Evolutionary conservation across 2,888 invertebrate genomes (phyloP), one percentile per base, ranked within the genome.

Genomic region (Agriotes lineatus): DNA sequence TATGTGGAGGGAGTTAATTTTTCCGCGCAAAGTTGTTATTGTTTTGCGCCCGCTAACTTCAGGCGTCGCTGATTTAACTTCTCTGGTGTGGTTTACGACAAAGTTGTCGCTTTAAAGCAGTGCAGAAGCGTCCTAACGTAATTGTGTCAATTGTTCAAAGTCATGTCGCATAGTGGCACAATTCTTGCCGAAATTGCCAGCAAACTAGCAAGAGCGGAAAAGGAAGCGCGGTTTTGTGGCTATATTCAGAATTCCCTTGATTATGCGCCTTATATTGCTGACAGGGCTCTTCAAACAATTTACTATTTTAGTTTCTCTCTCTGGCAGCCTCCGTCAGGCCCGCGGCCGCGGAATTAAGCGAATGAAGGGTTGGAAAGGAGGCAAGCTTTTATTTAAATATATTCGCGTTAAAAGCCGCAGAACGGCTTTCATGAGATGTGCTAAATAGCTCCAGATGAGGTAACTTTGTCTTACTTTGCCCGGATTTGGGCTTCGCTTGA

Each of bases 401-500:
- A 59, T 62, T 66, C 66, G 57, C 66, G 60, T 64, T 63, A 57
- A 60, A 66, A 71, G 65, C 69, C 61, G 66, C 58, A 57, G 33
- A 62, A 65, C 63, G 67, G 67, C 70, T 71, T 72, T 70, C 63
- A 67, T 57, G 70, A 63, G 64, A 63, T 71, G 65, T 71, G 69
- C 67, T 73, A 73, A 73, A 73, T 73, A 69, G 71, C 69, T 68
- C 68, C 60, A 71, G 71, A 61, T 65, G 73, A 73, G 71, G 72
- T 71, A 71, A 73, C 69, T 67, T 69, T 69, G 67, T 73, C 71
- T 71, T 69, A 71, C 69, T 67, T 67, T 67, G 67, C 69, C 57
- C 54, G 61, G 65, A 69, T 69, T 69, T 69, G 39, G 66, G 66
- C 60, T 66, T 61, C 57, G 66, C 69, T 66, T 69, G 69, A 69